Evolutionary conservation across 2,888 invertebrate genomes (phyloP), one percentile per base, ranked within the genome.

Genomic region (Acanthopleura granulata): DNA sequence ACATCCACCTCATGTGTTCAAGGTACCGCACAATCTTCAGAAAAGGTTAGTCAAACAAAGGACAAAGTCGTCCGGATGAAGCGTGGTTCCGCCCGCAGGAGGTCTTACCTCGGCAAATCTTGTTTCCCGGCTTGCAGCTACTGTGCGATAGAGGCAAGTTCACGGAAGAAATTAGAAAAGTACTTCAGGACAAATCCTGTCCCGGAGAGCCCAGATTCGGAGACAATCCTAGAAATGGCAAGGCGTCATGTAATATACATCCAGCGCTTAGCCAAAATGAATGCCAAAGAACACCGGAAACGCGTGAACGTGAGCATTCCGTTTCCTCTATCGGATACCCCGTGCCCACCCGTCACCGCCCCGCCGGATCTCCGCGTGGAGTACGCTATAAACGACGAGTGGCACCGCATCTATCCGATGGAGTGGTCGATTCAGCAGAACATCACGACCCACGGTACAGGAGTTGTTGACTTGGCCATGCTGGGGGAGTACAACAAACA

Each of bases 401-500:
- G 66, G 66, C 25, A 66, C 29, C 22, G 25, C 16, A 66, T 66
- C 25, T 27, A 66, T 27, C 66, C 66, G 22, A 6, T 66, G 3
- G 66, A 66, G 16, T 66, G 66, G 66, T 22, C 66, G 3, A 15
- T 66, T 22, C 66, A 66, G 29, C 22, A 27, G 16, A 66, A 22
- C 29, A 22, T 66, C 6, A 16, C 66, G 22, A 22, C 15, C 1
- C 15, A 15, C 18, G 25, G 25, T 12, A 6, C 29, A 6, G 22
- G 25, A 6, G 25, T 15, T 6, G 66, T 66, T 6, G 25, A 66
- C 16, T 25, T 66, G 29, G 66, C 66, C 1, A 66, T 66, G 66
- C 29, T 66, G 4, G 66, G 66, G 3, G 66, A 66, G 25, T 27
- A 66, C 29, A 66, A 66, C 25, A 66, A 66, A 66, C 66, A 66